Evolutionary conservation across 2,113 vertebrate genomes (phyloP).

Genomic region (Spilogale gracilis): DNA sequence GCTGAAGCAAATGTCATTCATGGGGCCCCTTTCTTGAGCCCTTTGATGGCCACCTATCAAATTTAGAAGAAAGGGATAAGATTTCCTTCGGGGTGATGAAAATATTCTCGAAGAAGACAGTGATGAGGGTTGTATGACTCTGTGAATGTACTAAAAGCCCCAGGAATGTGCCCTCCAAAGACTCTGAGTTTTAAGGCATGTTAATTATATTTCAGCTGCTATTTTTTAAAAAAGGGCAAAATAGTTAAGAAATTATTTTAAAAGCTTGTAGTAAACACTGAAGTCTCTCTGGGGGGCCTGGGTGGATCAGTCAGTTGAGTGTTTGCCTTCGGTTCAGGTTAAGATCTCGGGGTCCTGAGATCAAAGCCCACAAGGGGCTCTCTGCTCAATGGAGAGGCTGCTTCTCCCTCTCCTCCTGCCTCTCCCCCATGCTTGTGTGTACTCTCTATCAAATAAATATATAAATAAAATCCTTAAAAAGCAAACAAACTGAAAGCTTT

Average conservation of each 20-base stretch:
- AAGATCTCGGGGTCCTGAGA: too few species aligned
- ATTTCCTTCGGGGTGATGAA: not conserved
- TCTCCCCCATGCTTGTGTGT: too few species aligned
- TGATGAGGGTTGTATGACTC: not conserved
- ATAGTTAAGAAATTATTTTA: not conserved
- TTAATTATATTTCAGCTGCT: not conserved
- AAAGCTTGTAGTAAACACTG: not conserved
- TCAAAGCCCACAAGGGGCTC: fast-evolving
- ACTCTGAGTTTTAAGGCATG: not conserved
- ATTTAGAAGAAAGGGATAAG: not conserved
- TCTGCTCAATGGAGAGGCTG: too few species aligned
- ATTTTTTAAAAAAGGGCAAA: not conserved
- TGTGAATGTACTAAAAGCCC: not conserved
- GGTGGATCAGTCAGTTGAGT: too few species aligned
- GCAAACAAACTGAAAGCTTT: not conserved
- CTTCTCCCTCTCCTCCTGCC: too few species aligned
- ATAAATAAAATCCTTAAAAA: too few species aligned
- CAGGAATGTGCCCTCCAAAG: not conserved
- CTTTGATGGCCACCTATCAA: not conserved
- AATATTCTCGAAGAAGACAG: not conserved
- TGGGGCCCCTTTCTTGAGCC: not conserved
- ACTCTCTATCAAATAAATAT: too few species aligned
- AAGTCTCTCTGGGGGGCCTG: too few species aligned
- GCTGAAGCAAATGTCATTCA: not conserved
- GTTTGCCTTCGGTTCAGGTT: too few species aligned